Percentiles rank a stretch among this genome's conserved stretches.
phyloP scores from a whole-genome alignment of 2,113 vertebrate species.

The Anolis sagrei region DNA sequence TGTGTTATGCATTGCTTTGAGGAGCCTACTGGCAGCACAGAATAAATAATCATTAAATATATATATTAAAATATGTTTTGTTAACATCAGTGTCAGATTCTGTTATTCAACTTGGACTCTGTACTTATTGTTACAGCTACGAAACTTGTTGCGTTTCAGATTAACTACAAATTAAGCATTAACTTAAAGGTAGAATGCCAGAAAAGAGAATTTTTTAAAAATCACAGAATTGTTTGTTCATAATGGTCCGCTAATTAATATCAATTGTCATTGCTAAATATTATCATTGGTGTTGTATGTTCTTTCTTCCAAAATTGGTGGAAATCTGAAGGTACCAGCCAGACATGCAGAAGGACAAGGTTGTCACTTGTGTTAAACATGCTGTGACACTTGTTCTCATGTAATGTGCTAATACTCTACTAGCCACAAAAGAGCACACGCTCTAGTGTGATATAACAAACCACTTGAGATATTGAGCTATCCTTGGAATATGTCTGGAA shows the following conservation, averaged over 20 bases:
- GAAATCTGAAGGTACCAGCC: slow-evolving; percentile 27
- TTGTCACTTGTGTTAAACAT: slow-evolving; percentile 64
- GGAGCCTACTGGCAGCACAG: too few relatives aligned
- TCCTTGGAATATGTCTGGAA: slow-evolving; percentile 77
- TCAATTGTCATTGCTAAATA: slow-evolving; percentile 30
- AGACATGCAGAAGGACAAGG: slow-evolving; percentile 60
- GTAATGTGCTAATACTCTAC: slow-evolving; percentile 67
- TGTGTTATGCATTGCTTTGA: not conserved
- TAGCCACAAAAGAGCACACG: slow-evolving; percentile 54
- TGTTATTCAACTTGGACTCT: slow-evolving; percentile 71
- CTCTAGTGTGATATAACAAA: slow-evolving; percentile 49
- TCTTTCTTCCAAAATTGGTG: slow-evolving; percentile 35
- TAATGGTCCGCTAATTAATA: slow-evolving; percentile 6
- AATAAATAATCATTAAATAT: too few relatives aligned
- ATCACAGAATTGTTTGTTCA: slow-evolving; percentile 56
- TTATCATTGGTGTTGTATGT: slow-evolving; percentile 2
- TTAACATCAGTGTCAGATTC: slow-evolving; percentile 59
- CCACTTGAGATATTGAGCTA: slow-evolving; percentile 24
- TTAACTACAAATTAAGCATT: slow-evolving; percentile 84
- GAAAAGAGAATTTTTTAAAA: slow-evolving; percentile 43
- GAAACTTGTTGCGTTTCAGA: slow-evolving; percentile 70
- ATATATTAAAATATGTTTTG: slow-evolving; percentile 53
- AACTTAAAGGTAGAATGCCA: slow-evolving; percentile 61
- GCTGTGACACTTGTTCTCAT: slow-evolving; percentile 59
- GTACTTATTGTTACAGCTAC: slow-evolving; percentile 66